A percentile compares a stretch with the other conserved stretches of the same genome.
phyloP scores from a whole-genome alignment of 2,113 vertebrate genomes.

The Eira barbara region DNA sequence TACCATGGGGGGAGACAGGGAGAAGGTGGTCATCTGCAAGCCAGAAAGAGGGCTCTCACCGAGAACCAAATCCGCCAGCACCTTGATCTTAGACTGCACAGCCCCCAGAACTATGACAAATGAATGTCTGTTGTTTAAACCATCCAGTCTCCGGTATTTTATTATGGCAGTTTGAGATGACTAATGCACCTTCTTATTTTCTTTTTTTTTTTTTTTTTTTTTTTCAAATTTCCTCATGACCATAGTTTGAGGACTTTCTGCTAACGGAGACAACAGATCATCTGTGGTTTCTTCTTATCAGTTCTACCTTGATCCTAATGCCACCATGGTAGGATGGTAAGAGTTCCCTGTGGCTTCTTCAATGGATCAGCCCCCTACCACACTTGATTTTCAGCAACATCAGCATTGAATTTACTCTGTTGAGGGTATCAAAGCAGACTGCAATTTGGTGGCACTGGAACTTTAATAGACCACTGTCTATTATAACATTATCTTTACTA shows the following conservation, averaged over 20 bases:
- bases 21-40: neutral
- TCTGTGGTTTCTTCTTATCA: neutral
- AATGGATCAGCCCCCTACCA: neutral
- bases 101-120: neutral
- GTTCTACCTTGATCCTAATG: neutral
- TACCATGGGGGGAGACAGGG: neutral
- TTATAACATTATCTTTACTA: constrained; percentile 56
- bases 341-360: neutral
- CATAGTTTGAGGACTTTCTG: neutral
- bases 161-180: neutral
- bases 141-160: neutral
- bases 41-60: neutral
- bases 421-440: neutral
- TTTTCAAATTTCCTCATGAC: neutral
- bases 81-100: neutral
- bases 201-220: neutral
- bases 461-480: constrained; percentile 50
- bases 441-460: constrained; percentile 9
- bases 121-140: neutral
- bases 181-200: neutral
- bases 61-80: neutral
- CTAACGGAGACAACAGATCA: neutral
- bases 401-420: neutral
- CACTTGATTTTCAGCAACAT: neutral
- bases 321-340: neutral